Conservation (phyloP, 2,888 invertebrate species). For the Parthenolecanium corni region DNA sequence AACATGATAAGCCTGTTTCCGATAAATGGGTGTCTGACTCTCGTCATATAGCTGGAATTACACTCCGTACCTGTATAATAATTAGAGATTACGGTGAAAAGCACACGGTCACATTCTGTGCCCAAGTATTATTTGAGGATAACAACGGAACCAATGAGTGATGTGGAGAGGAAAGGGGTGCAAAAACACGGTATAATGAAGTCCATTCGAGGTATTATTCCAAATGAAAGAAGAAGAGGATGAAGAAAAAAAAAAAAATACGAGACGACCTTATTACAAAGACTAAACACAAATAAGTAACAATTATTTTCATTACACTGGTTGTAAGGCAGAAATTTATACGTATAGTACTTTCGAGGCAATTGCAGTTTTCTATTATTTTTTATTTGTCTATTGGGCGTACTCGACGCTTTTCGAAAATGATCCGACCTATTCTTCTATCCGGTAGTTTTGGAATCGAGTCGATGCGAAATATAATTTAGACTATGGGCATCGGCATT, state of each 20-base stretch:
- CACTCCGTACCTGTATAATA: not conserved
- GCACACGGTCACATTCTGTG: constrained; percentile 3
- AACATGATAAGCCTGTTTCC: constrained; percentile 30
- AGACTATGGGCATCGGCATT: too few species aligned
- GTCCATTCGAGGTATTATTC: not conserved
- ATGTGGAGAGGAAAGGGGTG: not conserved
- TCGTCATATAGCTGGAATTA: not conserved
- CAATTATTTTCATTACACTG: too few species aligned
- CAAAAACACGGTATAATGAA: constrained; percentile 2
- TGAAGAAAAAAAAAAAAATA: not conserved
- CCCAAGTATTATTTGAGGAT: not conserved
- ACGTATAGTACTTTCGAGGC: too few species aligned
- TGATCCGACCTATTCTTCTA: too few species aligned
- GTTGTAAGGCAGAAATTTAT: too few species aligned
- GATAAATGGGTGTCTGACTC: constrained; percentile 17
- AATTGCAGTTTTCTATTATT: too few species aligned
- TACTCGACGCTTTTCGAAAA: too few species aligned
- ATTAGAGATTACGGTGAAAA: constrained; percentile 7
- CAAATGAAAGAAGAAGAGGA: not conserved
- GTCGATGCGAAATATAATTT: too few species aligned
- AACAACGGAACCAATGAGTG: not conserved
- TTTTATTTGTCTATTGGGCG: too few species aligned
- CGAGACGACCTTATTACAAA: constrained; percentile 2
- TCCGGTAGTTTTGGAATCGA: too few species aligned
- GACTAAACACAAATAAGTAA: too few species aligned